phyloP scores from a whole-genome alignment of 2,797 vertebrate species.

The Eulemur rubriventer region DNA sequence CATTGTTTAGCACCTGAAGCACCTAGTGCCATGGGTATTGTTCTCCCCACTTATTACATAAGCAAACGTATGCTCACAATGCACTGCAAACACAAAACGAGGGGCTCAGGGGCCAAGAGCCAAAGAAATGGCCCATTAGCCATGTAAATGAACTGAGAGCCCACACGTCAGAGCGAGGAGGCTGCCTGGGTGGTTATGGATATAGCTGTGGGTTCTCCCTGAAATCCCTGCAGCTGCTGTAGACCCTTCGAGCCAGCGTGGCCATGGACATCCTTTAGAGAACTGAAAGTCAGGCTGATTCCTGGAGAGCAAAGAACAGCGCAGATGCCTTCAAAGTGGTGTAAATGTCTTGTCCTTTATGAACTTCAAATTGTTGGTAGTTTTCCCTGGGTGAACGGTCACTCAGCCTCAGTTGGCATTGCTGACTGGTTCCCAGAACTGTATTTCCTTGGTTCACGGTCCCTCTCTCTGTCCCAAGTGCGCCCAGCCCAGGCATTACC shows the following conservation, averaged over 20 bases:
- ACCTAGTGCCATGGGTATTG: rapidly evolving
- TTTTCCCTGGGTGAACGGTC: background rate
- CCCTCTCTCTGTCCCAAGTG: rapidly evolving
- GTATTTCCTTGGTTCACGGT: no score
- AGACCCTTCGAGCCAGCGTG: background rate
- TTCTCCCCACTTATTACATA: no score
- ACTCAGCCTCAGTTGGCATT: background rate
- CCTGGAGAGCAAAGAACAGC: constrained; percentile 7
- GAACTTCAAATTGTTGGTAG: rapidly evolving
- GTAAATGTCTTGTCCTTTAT: background rate
- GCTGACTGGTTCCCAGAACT: background rate
- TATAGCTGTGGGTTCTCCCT: background rate
- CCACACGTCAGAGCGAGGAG: background rate
- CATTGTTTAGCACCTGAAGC: background rate
- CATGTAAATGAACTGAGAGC: rapidly evolving
- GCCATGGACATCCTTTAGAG: background rate
- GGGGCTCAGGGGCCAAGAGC: background rate
- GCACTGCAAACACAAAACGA: rapidly evolving
- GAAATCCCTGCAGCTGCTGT: background rate
- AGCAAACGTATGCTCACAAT: rapidly evolving
- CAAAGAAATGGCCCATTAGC: background rate
- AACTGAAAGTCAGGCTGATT: constrained; percentile 30
- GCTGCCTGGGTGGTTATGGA: rapidly evolving
- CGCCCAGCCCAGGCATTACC: rapidly evolving
- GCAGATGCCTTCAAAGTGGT: rapidly evolving